Evolutionary conservation across 1,140 invertebrate species (phyloP).

Genomic region (Trichogramma pretiosum): DNA sequence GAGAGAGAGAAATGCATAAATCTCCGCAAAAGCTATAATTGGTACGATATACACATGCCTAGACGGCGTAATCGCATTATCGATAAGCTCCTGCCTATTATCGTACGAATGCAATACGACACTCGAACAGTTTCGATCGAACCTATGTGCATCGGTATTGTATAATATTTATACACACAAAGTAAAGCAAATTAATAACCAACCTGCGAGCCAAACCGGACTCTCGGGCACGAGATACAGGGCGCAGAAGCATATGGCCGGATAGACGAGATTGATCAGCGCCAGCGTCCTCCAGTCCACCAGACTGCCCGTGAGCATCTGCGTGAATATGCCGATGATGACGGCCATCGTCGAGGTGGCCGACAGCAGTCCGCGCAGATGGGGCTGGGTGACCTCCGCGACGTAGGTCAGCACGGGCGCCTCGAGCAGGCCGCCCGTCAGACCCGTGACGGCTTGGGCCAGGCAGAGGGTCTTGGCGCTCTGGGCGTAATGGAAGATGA

Average conservation of each 20-base stretch:
- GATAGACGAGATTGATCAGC: constrained; percentile 56
- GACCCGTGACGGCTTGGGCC: constrained; percentile 57
- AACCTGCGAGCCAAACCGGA: constrained; percentile 61
- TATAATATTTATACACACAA: too few relatives aligned
- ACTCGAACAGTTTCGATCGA: too few relatives aligned
- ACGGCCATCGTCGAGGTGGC: constrained; percentile 64
- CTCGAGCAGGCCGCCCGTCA: constrained; percentile 66
- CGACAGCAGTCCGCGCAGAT: constrained; percentile 62
- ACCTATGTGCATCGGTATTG: too few relatives aligned
- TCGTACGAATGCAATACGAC: too few relatives aligned
- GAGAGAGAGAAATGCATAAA: too few relatives aligned
- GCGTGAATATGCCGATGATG: constrained; percentile 62
- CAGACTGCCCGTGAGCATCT: constrained; percentile 60
- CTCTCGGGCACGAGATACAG: constrained; percentile 68
- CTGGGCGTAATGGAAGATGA: constrained; percentile 57
- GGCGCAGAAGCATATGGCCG: constrained; percentile 54
- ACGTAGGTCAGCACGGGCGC: constrained; percentile 74
- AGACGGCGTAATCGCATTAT: too few relatives aligned
- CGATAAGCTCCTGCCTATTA: too few relatives aligned
- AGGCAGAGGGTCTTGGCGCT: constrained; percentile 54
- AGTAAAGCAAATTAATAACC: too few relatives aligned
- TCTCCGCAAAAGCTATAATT: too few relatives aligned
- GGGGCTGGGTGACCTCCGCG: constrained; percentile 69
- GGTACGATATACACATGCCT: too few relatives aligned
- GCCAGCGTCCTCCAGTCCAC: constrained; percentile 61